Percentiles rank a stretch among this genome's conserved stretches.
Evolutionary conservation across 2,797 vertebrate genomes (phyloP).

Genomic region (Orestias chungarensis): DNA sequence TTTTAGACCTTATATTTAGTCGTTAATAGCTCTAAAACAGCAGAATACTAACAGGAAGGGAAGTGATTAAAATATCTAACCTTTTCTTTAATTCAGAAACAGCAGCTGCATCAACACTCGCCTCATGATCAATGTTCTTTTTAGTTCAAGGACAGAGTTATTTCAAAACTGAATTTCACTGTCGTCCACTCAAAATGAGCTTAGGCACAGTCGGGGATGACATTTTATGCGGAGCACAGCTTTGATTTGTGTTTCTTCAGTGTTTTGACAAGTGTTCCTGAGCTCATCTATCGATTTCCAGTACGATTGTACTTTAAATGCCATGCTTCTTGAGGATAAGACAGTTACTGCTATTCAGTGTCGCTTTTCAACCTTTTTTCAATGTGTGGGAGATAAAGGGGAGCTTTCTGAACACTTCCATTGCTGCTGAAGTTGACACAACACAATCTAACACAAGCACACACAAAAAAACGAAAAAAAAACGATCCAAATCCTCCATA

Average conservation of each 20-base stretch:
- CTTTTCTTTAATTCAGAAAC: background rate
- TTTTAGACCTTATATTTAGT: background rate
- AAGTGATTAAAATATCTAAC: background rate
- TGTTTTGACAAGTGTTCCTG: background rate
- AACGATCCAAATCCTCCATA: no score
- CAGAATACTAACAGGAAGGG: background rate
- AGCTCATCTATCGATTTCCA: constrained; percentile 4
- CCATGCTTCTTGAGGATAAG: background rate
- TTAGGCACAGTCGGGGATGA: constrained; percentile 3
- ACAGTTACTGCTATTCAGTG: constrained; percentile 1
- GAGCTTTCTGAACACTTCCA: background rate
- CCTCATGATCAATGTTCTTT: background rate
- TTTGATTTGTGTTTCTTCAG: background rate
- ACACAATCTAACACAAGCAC: background rate
- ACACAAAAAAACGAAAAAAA: no score
- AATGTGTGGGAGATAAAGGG: background rate
- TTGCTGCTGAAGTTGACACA: background rate
- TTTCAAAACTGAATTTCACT: background rate
- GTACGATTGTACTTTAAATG: background rate
- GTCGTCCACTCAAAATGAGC: background rate
- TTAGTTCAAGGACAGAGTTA: background rate
- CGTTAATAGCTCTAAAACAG: background rate
- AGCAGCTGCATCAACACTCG: background rate
- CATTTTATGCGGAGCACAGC: background rate
- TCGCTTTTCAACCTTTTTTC: background rate